Evolutionary conservation across 2,113 vertebrate species (phyloP), one percentile per base, ranked within the genome.

Genomic region (Hypomesus transpacificus): DNA sequence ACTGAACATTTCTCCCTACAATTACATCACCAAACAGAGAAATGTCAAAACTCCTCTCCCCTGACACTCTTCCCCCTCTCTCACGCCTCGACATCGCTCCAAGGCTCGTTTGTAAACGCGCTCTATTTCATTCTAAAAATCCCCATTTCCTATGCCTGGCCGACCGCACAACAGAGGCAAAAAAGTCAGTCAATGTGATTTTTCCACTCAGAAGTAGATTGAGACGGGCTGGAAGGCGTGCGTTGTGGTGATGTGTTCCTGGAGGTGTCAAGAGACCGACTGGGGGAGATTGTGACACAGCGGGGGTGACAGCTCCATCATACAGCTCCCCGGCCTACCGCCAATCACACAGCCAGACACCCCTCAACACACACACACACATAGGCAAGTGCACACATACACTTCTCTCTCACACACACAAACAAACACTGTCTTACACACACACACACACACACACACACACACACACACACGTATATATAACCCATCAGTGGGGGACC

Each of bases 231-330:
- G 68, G 67, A 74, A 79, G 73, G 71, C 68, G 72, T 75, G 82
- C 53, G 73, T 69, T 73, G 79, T 82, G 80, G 71, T 77, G 79
- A 83, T 80, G 81, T 63, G 76, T 78, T 84, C 73, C 74, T 81
- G 70, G 86, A 71, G 39, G 80, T 51, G 77, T 85, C 81, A 73
- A 77, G 75, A 85, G 79, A 31, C 1, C 5, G 16, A 39, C 26
- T n/a, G 3, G 24, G 24, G 77, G 72, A 86, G 81, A 80, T 84
- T 73, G 81, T 53, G 76, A 81, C 84, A 80, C 84, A 75, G 82
- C 81, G 76, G 86, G 77, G 64, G 77, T 86, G 88, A 88, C 84
- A 83, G 83, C 83, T 86, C 86, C 81, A 86, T 87, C 87, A 90
- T 82, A 85, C 74, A 81, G 79, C 82, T 86, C 84, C 83, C 84